A percentile compares a stretch with the other conserved stretches of the same genome.
Conservation (phyloP, 2,888 invertebrate species). For the Andrena hattorfiana region DNA sequence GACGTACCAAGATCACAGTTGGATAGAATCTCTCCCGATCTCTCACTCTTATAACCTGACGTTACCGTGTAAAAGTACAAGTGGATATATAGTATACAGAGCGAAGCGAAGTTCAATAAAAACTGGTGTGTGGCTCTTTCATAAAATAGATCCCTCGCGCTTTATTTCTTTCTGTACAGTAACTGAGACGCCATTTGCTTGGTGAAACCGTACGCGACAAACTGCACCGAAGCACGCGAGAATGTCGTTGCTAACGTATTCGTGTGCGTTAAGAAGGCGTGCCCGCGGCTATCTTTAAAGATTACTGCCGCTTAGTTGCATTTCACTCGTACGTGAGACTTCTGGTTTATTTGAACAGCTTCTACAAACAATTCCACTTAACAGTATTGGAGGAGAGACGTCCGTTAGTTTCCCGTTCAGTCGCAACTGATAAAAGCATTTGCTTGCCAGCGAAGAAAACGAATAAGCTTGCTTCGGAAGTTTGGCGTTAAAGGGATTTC, state of each 20-base stretch:
- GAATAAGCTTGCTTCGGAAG: not conserved
- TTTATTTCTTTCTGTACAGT: slow-evolving; percentile 29
- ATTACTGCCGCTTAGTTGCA: not conserved
- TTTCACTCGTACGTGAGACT: slow-evolving; percentile 1
- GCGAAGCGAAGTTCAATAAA: slow-evolving; percentile 13
- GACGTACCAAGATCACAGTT: slow-evolving; percentile 50
- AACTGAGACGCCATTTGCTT: slow-evolving; percentile 8
- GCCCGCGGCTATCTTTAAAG: slow-evolving; percentile 6
- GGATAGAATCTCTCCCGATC: slow-evolving; percentile 15
- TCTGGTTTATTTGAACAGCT: slow-evolving; percentile 22
- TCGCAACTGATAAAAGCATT: slow-evolving; percentile 1
- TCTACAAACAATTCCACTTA: slow-evolving; percentile 9
- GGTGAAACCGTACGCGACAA: slow-evolving; percentile 17
- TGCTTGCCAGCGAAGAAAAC: slow-evolving; percentile 17
- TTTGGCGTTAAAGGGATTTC: slow-evolving; percentile 44
- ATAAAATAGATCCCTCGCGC: slow-evolving; percentile 32
- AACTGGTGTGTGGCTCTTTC: not conserved
- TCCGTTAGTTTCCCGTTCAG: not conserved
- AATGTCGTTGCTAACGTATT: not conserved
- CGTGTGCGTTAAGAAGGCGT: slow-evolving; percentile 17
- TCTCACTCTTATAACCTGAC: slow-evolving; percentile 2
- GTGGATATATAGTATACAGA: slow-evolving; percentile 8
- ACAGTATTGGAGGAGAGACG: not conserved
- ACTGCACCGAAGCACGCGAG: not conserved
- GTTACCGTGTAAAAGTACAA: not conserved